Conservation (phyloP, 2,888 invertebrate species). For the Dicyrtoma fusca region DNA sequence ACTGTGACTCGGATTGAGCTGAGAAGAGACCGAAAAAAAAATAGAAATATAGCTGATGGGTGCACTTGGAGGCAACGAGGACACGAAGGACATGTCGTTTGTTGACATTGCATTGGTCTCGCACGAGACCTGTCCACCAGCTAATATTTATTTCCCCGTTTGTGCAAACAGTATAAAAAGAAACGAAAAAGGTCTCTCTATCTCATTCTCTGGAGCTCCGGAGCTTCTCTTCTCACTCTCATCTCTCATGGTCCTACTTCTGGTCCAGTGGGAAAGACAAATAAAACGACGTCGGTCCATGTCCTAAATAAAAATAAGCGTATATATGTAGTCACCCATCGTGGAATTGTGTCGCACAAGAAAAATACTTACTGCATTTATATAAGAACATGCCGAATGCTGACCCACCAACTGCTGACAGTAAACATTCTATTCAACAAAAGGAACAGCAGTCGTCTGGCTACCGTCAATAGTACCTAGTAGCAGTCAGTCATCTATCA, state of each 20-base stretch:
- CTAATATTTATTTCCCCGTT: constrained; percentile 39
- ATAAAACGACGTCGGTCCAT: constrained; percentile 14
- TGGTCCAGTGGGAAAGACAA: constrained; percentile 33
- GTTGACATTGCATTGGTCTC: constrained; percentile 22
- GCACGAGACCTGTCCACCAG: constrained; percentile 38
- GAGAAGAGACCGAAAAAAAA: no score
- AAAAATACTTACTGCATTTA: no score
- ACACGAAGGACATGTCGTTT: constrained; percentile 5
- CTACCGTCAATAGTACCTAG: no score
- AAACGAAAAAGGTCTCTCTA: constrained; percentile 9
- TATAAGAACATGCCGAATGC: no score
- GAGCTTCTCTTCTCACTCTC: no score
- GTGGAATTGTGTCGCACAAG: no score
- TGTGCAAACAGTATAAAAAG: constrained; percentile 31
- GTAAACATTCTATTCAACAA: no score
- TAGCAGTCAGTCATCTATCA: no score
- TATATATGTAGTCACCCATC: background rate
- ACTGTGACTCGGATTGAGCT: background rate
- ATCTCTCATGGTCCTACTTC: background rate
- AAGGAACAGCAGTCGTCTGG: no score
- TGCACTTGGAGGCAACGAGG: background rate
- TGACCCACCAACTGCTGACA: no score
- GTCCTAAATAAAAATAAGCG: background rate
- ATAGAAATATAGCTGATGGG: constrained; percentile 12
- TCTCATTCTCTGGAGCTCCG: no score